Evolutionary conservation across 2,113 vertebrate species (phyloP).

Genomic region (Semicossyphus pulcher): DNA sequence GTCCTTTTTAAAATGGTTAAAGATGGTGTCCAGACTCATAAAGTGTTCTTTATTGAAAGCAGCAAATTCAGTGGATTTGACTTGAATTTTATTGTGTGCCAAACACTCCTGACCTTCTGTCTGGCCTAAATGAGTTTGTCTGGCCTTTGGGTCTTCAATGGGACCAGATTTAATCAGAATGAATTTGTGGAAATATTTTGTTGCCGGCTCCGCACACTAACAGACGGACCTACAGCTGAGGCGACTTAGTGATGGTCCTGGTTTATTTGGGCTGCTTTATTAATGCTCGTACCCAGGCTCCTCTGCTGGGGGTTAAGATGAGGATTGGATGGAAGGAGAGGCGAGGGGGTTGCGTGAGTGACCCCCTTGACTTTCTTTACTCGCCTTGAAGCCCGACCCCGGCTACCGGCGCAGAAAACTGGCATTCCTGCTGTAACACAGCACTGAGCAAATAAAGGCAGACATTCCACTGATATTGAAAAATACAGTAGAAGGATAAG

Average conservation of each 20-base stretch:
- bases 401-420: constrained; percentile 50
- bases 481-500: constrained; percentile 73
- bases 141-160: not conserved
- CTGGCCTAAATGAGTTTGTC: constrained; percentile 6
- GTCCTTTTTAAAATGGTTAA: constrained; percentile 49
- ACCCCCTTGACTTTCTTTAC: constrained; percentile 37
- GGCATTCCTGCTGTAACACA: constrained; percentile 65
- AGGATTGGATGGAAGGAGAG: not conserved
- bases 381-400: constrained; percentile 40
- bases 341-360: constrained; percentile 8
- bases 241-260: not conserved
- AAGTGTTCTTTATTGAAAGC: constrained; percentile 63
- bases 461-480: constrained; percentile 81
- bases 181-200: constrained; percentile 37
- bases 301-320: constrained; percentile 4
- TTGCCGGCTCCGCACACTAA: constrained; percentile 12
- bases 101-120: constrained; percentile 26
- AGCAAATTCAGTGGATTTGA: constrained; percentile 44
- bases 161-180: constrained; percentile 21
- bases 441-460: constrained; percentile 69
- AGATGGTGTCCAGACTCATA: constrained; percentile 54
- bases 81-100: constrained; percentile 50
- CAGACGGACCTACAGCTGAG: constrained; percentile 18
- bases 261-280: constrained; percentile 45
- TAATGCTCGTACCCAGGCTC: constrained; percentile 2